Evolutionary conservation across 1,140 invertebrate species (phyloP), one percentile per base, ranked within the genome.

Genomic region (Augochlora pura): DNA sequence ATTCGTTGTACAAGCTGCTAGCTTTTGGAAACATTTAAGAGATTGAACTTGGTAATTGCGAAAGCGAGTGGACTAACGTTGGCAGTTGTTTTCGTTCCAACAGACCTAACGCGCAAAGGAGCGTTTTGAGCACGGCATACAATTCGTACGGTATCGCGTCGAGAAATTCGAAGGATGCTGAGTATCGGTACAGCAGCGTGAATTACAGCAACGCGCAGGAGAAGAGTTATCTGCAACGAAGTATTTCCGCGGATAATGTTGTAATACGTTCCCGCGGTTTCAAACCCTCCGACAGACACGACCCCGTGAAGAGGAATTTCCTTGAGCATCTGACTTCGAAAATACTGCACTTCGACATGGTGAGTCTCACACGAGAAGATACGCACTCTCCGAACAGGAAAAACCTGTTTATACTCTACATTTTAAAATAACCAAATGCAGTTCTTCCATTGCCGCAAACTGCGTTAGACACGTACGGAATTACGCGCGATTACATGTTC

Each of bases 281-380:
- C 91, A 96, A 97, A 87, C 97, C 97, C 2, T 97, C 96, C 0
- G 97, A 98, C 90, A 95, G 96, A 88, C 95, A 95, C 91, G 96
- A 98, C 91, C 96, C 96, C 1, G 92, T 94, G 64, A 97, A 97
- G 91, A 95, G 95, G 88, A 95, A 96, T 85, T 96, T 97, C 91
- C 94, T 98, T 68, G 96, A 96, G 74, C 95, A 95, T 87, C 94
- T 98, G 82, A 97, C 96, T 82, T 94, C 95, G 84, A 95, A 95
- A 90, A 95, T 97, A 89, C 96, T 96, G 89, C 96, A 96, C 93
- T 94, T 96, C 93, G 95, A 95, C 89, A 94, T 96, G 95, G 96
- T 96, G 93, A 86, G 74, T 12, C 0, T 38, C 9, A 1, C 2
- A 2, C 10, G 12, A 46, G 14, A 46, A 12, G 10, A 46, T 10